Percentiles rank a stretch among this genome's conserved stretches.
phyloP scores from a whole-genome alignment of 30 jellyfish, hydroid and myxozoan genomes.

The Nemopilema nomurai region DNA sequence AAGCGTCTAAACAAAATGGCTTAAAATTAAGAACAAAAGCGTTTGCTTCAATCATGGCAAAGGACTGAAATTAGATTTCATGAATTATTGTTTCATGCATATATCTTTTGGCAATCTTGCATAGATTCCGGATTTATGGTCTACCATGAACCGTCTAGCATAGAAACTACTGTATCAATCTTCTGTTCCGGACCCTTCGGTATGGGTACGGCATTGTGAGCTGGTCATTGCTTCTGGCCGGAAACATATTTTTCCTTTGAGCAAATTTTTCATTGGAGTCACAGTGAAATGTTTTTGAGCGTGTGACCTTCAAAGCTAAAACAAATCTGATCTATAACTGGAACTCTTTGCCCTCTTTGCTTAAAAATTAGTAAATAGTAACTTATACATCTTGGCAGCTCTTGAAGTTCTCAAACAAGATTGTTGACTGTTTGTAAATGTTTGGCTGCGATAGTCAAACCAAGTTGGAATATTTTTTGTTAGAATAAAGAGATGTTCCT shows the following conservation, averaged over 20 bases:
- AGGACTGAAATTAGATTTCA: slow-evolving; percentile 31
- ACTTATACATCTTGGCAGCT: slow-evolving; percentile 2
- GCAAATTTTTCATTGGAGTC: background rate
- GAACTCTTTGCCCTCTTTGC: slow-evolving; percentile 5
- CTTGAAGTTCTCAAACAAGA: background rate
- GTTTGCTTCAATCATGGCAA: slow-evolving; percentile 1
- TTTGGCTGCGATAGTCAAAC: slow-evolving; percentile 15
- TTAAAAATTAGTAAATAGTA: background rate
- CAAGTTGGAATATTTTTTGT: background rate
- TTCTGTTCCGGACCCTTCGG: background rate
- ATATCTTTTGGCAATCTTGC: slow-evolving; percentile 15
- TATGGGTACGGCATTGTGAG: background rate
- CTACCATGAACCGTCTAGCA: slow-evolving; percentile 26
- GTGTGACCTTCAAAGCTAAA: slow-evolving; percentile 23
- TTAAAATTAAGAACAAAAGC: slow-evolving; percentile 17
- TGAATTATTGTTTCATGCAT: slow-evolving; percentile 17
- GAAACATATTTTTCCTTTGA: background rate
- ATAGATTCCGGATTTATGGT: slow-evolving; percentile 17
- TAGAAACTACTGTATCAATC: background rate
- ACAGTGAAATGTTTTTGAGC: background rate
- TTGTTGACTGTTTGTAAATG: slow-evolving; percentile 21
- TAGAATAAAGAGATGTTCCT: background rate
- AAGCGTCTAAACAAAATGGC: slow-evolving; percentile 30
- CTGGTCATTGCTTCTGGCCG: background rate
- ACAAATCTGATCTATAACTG: slow-evolving; percentile 28